Evolutionary conservation across 1,140 invertebrate genomes (phyloP).

Genomic region (Anagrus nilaparvatae): DNA sequence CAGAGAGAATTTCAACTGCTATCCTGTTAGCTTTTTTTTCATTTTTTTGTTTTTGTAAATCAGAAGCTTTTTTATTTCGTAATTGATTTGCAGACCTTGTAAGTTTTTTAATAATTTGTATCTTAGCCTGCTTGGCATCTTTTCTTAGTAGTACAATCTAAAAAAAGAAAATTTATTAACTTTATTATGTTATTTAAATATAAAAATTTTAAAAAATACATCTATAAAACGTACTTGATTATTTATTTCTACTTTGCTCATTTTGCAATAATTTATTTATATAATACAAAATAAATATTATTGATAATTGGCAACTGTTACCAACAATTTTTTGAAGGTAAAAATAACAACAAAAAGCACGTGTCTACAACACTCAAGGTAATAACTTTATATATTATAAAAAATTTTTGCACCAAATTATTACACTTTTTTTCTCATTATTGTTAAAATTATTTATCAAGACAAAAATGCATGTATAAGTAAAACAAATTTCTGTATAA

Average conservation of each 20-base stretch:
- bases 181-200: slow-evolving; percentile 4
- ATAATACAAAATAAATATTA: no score
- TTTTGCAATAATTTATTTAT: slow-evolving; percentile 9
- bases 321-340: no score
- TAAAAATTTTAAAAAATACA: not conserved
- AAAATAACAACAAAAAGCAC: no score
- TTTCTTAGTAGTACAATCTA: slow-evolving; percentile 33
- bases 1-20: slow-evolving; percentile 22
- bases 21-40: slow-evolving; percentile 25
- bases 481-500: no score
- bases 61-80: slow-evolving; percentile 24
- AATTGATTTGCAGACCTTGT: slow-evolving; percentile 25
- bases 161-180: slow-evolving; percentile 15
- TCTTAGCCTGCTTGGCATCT: slow-evolving; percentile 23
- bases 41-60: slow-evolving; percentile 26
- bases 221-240: slow-evolving; percentile 23
- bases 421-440: no score
- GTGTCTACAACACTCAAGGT: no score
- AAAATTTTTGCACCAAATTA: no score
- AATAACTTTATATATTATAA: no score
- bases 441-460: no score
- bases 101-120: slow-evolving; percentile 26
- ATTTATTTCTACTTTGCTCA: slow-evolving; percentile 25
- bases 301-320: no score
- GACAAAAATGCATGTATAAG: no score